Percentiles rank a stretch among this genome's conserved stretches.
phyloP scores from a whole-genome alignment of 2,113 vertebrate species.

The Thymallus thymallus region DNA sequence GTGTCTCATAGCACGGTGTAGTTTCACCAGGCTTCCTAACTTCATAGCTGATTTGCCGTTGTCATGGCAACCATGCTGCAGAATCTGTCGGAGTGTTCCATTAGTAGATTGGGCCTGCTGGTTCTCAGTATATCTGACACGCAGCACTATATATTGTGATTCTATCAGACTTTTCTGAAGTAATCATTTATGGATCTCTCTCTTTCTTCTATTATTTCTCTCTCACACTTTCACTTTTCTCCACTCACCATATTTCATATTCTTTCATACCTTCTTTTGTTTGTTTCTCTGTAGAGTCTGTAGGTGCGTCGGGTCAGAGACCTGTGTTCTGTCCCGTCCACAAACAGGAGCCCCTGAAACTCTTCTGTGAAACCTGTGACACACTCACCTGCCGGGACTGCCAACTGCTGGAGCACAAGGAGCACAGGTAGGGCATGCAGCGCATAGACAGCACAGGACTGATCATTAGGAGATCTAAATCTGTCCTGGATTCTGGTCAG shows the following conservation, averaged over 20 bases:
- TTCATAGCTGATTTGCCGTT: conserved; percentile 32
- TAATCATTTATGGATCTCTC: no score
- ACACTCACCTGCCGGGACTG: conserved; percentile 97
- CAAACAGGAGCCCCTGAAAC: conserved; percentile 97
- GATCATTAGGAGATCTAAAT: no score
- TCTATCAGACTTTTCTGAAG: no score
- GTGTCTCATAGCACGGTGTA: neutral
- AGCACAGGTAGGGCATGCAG: conserved; percentile 84
- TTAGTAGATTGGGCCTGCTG: neutral
- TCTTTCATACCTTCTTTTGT: neutral
- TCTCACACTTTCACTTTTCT: no score
- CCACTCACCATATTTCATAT: neutral
- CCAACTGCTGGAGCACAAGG: conserved; percentile 96
- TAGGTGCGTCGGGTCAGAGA: conserved; percentile 88
- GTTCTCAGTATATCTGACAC: neutral
- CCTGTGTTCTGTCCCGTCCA: conserved; percentile 96
- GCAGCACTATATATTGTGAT: neutral
- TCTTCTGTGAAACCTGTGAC: conserved; percentile 98
- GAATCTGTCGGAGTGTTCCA: neutral
- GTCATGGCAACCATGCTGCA: conserved; percentile 53
- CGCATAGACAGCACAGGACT: neutral
- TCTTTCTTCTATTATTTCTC: no score
- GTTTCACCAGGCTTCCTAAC: neutral
- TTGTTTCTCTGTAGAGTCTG: conserved; percentile 77
- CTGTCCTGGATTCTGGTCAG: neutral